Evolutionary conservation across 2,888 invertebrate species (phyloP), one percentile per base, ranked within the genome.

Genomic region (Oegoconia quadripuncta): DNA sequence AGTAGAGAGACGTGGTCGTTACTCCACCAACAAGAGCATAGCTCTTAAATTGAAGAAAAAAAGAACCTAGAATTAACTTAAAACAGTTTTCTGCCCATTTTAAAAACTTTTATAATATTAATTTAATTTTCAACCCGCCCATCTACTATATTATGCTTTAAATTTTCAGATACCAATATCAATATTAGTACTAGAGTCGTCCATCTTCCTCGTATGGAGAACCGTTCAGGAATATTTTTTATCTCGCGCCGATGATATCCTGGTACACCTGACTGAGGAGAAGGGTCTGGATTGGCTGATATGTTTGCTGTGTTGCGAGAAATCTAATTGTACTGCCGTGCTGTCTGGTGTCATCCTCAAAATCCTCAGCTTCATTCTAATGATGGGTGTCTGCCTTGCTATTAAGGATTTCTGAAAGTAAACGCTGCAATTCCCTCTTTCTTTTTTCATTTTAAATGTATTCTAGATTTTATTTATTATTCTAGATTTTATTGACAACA

Each of bases 161-260:
- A n/a, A n/a, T n/a, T 74, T 61, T 2, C 70, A 78, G 79, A 41
- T 75, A 14, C 55, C 66, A 9, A 11, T 64, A 39, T 45, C 65
- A 3, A 48, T 74, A 13, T 18, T 60, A 6, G 14, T 69, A 3
- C 51, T 81, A 7, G 79, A 80, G 61, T 41, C 39, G 13, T 72
- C 69, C 1, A 39, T 76, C 0, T 36, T 47, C 11, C 55, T 59
- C 48, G 8, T 65, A 20, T 80, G 80, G 81, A 55, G 53, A 8
- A 39, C 42, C 3, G 16, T 77, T 1, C 59, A 74, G 52, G 51
- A 59, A n/a, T 65, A 60, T 32, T 29, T 74, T 12, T 41, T 61
- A 23, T 33, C 31, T 0, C 57, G 73, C 23, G 54, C 67, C n/a
- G 74, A 80, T 55, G 56, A 63, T 30, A 43, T 76, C 48, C 58